Conservation (phyloP, 2,113 vertebrate species). For the Cochlearius cochlearius region DNA sequence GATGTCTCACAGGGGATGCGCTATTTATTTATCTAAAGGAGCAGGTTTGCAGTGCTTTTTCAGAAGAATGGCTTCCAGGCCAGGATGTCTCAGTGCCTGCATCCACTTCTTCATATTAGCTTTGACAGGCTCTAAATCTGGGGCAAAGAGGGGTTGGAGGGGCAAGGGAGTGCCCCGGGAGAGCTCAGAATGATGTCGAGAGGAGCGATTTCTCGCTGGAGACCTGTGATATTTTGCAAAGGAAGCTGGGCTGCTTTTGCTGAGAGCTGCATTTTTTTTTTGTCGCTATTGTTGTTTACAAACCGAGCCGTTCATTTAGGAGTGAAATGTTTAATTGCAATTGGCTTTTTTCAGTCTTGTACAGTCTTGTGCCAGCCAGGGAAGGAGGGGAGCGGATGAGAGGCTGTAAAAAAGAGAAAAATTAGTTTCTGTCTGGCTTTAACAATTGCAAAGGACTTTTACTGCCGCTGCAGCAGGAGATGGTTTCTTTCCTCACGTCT, state of each 20-base stretch:
- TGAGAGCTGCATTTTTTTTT: not conserved
- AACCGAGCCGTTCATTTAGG: not conserved
- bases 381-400: not conserved
- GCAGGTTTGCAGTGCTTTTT: constrained; percentile 27
- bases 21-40: constrained; percentile 50
- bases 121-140: constrained; percentile 45
- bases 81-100: not conserved
- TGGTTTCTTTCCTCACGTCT: not conserved
- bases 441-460: not conserved
- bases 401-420: not conserved
- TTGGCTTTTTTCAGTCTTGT: not conserved
- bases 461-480: not conserved
- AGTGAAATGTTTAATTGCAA: not conserved
- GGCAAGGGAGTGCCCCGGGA: not conserved
- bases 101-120: not conserved
- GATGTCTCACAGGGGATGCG: not conserved
- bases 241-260: not conserved
- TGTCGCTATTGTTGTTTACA: not conserved
- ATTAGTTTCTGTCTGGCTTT: not conserved
- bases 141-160: constrained; percentile 4
- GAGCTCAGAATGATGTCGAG: not conserved
- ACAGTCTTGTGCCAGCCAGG: not conserved
- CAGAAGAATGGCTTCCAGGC: constrained; percentile 24
- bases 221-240: not conserved
- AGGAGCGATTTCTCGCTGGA: not conserved